Evolutionary conservation across 2,797 vertebrate genomes (phyloP).

Genomic region (Geotrypetes seraphini): DNA sequence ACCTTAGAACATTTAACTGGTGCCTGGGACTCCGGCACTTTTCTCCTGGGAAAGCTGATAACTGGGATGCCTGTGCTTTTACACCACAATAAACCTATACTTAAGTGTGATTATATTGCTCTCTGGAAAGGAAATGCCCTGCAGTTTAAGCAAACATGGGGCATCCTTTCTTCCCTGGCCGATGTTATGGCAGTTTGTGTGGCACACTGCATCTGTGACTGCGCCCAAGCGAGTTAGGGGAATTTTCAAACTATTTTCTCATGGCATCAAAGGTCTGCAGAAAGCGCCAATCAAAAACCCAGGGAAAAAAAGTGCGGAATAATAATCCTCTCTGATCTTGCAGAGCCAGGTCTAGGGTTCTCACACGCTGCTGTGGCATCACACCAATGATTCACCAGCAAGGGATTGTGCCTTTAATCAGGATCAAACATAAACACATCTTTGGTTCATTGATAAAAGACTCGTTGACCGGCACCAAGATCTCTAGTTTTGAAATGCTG

Average conservation of each 20-base stretch:
- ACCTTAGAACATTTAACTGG: neutral
- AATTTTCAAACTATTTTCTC: constrained; percentile 19
- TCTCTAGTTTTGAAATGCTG: too few species aligned
- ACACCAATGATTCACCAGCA: too few species aligned
- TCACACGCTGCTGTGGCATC: too few species aligned
- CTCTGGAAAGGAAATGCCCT: constrained; percentile 35
- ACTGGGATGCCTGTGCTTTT: constrained; percentile 1
- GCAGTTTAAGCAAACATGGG: constrained; percentile 13
- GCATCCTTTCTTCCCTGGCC: constrained; percentile 20
- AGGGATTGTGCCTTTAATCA: too few species aligned
- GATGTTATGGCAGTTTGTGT: constrained; percentile 35
- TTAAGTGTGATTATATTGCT: constrained; percentile 29
- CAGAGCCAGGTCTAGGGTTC: too few species aligned
- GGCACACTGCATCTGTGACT: constrained; percentile 20
- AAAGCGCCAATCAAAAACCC: neutral
- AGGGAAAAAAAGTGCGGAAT: constrained; percentile 10
- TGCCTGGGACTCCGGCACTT: neutral
- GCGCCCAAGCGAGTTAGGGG: constrained; percentile 30
- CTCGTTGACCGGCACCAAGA: too few species aligned
- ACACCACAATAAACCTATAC: constrained; percentile 25
- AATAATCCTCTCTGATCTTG: too few species aligned
- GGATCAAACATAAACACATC: too few species aligned
- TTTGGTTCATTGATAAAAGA: too few species aligned
- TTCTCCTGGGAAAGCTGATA: constrained; percentile 26
- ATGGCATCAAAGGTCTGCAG: constrained; percentile 4